phyloP scores from a whole-genome alignment of 37 sponge, comb jelly and placozoan genomes.

The Ephydatia muelleri region DNA sequence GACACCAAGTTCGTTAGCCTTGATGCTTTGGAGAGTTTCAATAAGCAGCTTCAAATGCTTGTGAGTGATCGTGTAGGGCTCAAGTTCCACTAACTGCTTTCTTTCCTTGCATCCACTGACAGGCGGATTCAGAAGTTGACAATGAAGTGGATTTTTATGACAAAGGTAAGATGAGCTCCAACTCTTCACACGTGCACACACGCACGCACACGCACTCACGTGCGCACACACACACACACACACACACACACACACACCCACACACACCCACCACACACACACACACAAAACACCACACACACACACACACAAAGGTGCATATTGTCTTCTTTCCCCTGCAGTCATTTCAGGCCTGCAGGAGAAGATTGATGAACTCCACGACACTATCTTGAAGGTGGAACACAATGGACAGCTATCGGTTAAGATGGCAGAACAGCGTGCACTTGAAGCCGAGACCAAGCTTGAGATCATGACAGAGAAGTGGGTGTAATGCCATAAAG shows the following conservation, averaged over 20 bases:
- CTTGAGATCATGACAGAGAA: slow-evolving; percentile 2
- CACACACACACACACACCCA: slow-evolving; percentile 1
- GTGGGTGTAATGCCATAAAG: too few species aligned
- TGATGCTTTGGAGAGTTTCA: too few species aligned
- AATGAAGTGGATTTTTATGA: background rate
- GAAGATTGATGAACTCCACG: background rate
- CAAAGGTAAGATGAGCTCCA: background rate
- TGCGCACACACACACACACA: background rate
- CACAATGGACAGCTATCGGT: slow-evolving; percentile 37
- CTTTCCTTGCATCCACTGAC: too few species aligned
- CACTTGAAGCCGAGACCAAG: slow-evolving; percentile 47
- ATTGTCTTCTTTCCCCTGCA: background rate
- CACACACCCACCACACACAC: background rate
- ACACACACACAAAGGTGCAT: background rate
- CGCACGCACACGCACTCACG: background rate
- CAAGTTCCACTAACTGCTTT: too few species aligned
- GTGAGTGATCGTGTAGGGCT: too few species aligned
- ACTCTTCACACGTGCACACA: background rate
- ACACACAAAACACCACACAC: background rate
- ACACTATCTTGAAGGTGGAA: slow-evolving; percentile 1
- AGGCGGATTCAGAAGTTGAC: background rate
- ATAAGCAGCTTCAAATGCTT: too few species aligned
- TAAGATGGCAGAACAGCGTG: slow-evolving; percentile 29
- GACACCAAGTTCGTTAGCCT: too few species aligned
- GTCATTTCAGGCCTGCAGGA: background rate